phyloP scores from a whole-genome alignment of 2,888 invertebrate species.

The Pseudococcus longispinus region DNA sequence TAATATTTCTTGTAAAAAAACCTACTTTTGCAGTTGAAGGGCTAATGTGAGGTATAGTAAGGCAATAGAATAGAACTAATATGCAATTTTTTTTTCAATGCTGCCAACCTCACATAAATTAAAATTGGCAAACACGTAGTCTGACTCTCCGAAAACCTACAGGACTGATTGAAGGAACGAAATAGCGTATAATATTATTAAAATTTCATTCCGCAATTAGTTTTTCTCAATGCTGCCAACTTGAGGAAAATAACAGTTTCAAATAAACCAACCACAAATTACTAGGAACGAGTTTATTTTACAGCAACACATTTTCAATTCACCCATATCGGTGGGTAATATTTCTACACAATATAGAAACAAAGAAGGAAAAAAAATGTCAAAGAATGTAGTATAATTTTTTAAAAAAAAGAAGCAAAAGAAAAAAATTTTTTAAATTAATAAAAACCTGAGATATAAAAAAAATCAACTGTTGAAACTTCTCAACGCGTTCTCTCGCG shows the following conservation, averaged over 20 bases:
- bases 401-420: constrained; percentile 1
- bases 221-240: no score
- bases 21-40: no score
- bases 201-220: no score
- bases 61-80: no score
- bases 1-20: no score
- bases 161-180: no score
- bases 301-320: constrained; percentile 51
- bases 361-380: constrained; percentile 10
- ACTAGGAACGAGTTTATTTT: constrained; percentile 53
- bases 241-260: background rate
- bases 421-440: constrained; percentile 29
- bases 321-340: constrained; percentile 51
- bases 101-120: no score
- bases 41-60: no score
- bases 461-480: background rate
- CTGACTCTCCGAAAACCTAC: no score
- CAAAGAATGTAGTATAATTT: constrained; percentile 31
- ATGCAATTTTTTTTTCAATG: no score
- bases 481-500: background rate
- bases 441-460: constrained; percentile 45
- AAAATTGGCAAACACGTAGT: no score
- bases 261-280: background rate
- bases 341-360: constrained; percentile 23
- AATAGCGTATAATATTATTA: no score